Conservation (phyloP, 2,888 invertebrate species). For the Metacarcinus magister region DNA sequence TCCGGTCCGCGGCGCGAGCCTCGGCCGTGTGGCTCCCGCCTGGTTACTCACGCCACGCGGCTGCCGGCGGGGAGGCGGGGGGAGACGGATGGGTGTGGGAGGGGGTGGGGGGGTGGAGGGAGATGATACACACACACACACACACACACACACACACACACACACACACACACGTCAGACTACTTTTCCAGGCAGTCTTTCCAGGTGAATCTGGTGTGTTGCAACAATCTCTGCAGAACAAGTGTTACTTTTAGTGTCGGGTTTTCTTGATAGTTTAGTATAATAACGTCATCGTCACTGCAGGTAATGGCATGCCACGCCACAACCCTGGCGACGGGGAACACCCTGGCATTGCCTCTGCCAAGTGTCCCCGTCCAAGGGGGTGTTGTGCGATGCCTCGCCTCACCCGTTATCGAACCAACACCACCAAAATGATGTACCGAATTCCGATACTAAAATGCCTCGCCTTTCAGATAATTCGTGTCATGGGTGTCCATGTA, state of each 20-base stretch:
- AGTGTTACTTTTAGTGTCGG: neutral
- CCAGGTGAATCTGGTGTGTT: neutral
- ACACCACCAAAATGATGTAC: neutral
- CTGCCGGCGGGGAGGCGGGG: neutral
- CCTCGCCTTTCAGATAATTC: neutral
- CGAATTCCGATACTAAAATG: neutral
- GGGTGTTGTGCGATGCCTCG: neutral
- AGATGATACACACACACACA: neutral
- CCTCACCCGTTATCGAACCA: neutral
- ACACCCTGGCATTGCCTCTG: slow-evolving; percentile 14
- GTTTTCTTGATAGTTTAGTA: neutral
- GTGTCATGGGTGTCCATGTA: neutral
- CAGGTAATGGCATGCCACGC: neutral
- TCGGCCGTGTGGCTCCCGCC: slow-evolving; percentile 32
- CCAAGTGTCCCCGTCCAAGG: neutral
- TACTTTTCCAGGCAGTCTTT: neutral
- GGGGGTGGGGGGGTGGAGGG: neutral
- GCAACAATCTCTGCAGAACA: neutral
- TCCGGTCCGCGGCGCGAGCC: slow-evolving; percentile 45
- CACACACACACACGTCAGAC: neutral
- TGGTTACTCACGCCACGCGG: slow-evolving; percentile 19
- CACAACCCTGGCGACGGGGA: neutral
- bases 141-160: slow-evolving; percentile 28
- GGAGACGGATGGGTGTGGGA: neutral
- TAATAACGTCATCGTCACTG: neutral